Base-by-base conservation (phyloP, 2,888 invertebrate species). In the Buathra laborator region DNA sequence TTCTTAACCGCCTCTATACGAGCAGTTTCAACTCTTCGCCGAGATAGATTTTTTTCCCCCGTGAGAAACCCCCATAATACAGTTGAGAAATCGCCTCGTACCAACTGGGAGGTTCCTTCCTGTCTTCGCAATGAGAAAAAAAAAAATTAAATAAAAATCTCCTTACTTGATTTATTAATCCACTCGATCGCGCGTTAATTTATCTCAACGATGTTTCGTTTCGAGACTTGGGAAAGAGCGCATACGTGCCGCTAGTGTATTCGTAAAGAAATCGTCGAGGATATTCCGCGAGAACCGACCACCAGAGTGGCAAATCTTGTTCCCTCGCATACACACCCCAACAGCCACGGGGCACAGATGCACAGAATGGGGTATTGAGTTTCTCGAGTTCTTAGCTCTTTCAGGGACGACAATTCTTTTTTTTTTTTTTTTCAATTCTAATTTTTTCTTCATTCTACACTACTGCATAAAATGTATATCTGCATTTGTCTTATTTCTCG, bases 221-320 rank as follows among this genome's bases (percentile, higher is more conserved):
- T 48, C 71, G 59, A 79, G 51, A 66, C 56, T 53, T 19, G 16
- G 51, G 66, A 84, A 67, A 32, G 67, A 46, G 44, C 44, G 53
- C 29, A 43, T n/a, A 51, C 9, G 10, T 24, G 56, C 4, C 37
- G 37, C 37, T 5, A 37, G 37, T 37, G 12, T 71, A 64, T 43
- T 62, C 68, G 51, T 12, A 19, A 32, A 32, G 12, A 43, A 24
- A 74, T 62, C 7, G 53, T 10, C 4, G 67, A 56, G 51, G 24
- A 48, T 68, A 66, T 76, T 76, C 46, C 43, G 14, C 32, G 75
- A 19, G 68, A 76, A 81, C 12, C 80, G 81, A 71, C 81, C 81
- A 81, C 81, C 76, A 81, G 64, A 81, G 81, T 81, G 81, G 75
- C 81, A 76, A 81, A 76, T 81, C 71, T 84, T 80, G 62, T 83